phyloP scores from a whole-genome alignment of 2,797 vertebrate species.

The Pipistrellus pygmaeus region DNA sequence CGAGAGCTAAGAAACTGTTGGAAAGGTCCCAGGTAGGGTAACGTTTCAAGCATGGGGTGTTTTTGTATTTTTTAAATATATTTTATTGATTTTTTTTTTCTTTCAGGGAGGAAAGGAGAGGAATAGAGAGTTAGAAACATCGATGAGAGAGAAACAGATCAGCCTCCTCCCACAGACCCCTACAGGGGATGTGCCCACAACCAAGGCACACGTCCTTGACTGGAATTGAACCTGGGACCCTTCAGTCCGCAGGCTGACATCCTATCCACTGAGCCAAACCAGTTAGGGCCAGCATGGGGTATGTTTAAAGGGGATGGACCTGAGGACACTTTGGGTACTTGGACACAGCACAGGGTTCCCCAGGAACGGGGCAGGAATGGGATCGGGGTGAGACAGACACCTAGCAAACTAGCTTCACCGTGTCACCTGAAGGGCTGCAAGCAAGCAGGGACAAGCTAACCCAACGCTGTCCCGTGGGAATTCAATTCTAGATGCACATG shows the following conservation, averaged over 20 bases:
- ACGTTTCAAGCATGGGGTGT: not conserved
- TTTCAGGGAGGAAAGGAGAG: too few relatives aligned
- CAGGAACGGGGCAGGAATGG: accelerated
- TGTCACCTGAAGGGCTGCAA: not conserved
- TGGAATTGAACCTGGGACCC: too few relatives aligned
- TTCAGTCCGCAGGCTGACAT: too few relatives aligned
- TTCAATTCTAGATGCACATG: accelerated
- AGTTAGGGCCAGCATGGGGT: not conserved
- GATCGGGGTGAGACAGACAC: not conserved
- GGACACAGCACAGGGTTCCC: too few relatives aligned
- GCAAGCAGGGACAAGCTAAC: not conserved
- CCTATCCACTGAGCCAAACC: too few relatives aligned
- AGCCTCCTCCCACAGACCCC: too few relatives aligned
- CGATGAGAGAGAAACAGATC: too few relatives aligned
- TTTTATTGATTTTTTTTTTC: too few relatives aligned
- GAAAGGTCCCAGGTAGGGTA: too few relatives aligned
- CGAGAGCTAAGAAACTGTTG: accelerated
- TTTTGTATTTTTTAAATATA: not conserved
- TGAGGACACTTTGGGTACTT: not conserved
- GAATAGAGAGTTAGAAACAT: too few relatives aligned
- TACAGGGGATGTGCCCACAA: too few relatives aligned
- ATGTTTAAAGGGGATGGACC: not conserved
- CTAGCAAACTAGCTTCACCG: accelerated
- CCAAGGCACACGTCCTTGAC: too few relatives aligned
- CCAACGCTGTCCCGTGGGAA: accelerated